Percentiles rank a stretch among this genome's conserved stretches.
phyloP scores from a whole-genome alignment of 2,888 invertebrate species.

The Aelia acuminata region DNA sequence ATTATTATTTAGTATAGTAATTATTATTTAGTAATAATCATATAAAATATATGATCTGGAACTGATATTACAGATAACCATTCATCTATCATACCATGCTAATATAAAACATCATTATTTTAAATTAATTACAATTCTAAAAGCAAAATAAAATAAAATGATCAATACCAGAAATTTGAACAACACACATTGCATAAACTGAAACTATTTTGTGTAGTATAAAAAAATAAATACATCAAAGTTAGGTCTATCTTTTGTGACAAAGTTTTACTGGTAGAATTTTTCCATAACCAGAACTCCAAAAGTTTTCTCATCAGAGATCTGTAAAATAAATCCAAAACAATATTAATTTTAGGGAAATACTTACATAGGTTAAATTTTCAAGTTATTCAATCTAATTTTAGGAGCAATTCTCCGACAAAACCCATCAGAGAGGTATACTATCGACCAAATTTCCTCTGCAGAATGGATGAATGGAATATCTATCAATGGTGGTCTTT shows the following conservation, averaged over 20 bases:
- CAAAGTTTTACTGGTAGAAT: background rate
- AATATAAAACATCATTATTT: too few relatives aligned
- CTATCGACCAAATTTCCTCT: constrained; percentile 71
- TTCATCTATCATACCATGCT: too few relatives aligned
- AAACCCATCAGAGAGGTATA: constrained; percentile 71
- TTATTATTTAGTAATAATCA: too few relatives aligned
- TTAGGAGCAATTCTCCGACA: constrained; percentile 72
- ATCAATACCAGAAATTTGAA: too few relatives aligned
- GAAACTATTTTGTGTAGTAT: too few relatives aligned
- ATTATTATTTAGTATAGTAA: too few relatives aligned
- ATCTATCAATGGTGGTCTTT: constrained; percentile 64
- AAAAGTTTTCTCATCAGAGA: background rate
- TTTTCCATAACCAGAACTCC: background rate
- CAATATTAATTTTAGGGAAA: background rate
- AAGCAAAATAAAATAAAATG: too few relatives aligned
- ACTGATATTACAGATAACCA: too few relatives aligned
- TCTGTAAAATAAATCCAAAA: background rate
- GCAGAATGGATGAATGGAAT: constrained; percentile 74
- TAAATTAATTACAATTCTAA: too few relatives aligned
- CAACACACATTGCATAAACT: too few relatives aligned
- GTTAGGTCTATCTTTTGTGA: background rate
- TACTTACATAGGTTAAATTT: background rate
- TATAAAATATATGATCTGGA: too few relatives aligned
- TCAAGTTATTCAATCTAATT: constrained; percentile 54
- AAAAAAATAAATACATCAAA: background rate